Evolutionary conservation across 2,113 vertebrate species (phyloP).

Genomic region (Marcusenius ussheri): DNA sequence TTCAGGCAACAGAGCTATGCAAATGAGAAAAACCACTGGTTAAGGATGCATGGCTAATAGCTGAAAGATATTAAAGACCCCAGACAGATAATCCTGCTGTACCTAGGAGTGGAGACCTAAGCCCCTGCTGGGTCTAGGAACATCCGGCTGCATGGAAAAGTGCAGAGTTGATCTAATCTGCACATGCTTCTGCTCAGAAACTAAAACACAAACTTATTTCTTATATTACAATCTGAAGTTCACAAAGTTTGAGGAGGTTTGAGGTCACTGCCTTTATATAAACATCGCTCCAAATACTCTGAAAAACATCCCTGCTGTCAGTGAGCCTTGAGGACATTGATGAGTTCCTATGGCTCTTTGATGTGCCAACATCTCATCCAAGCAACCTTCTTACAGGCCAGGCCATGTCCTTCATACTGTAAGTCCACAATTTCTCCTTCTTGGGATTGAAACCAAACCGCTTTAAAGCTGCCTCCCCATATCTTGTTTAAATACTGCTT

Average conservation of each 20-base stretch:
- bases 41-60: neutral
- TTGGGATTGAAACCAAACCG: neutral
- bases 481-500: neutral
- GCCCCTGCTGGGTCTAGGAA: neutral
- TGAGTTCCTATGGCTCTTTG: neutral
- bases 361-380: neutral
- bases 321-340: neutral
- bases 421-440: neutral
- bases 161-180: neutral
- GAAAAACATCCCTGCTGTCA: neutral
- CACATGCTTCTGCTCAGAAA: neutral
- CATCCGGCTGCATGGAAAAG: neutral
- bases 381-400: neutral
- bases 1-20: neutral
- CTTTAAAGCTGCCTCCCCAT: neutral
- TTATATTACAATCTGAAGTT: neutral
- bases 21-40: neutral
- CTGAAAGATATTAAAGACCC: neutral
- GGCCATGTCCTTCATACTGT: neutral
- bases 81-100: neutral
- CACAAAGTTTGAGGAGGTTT: neutral
- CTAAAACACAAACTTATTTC: neutral
- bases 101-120: neutral
- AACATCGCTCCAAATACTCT: neutral
- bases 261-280: neutral